Conservation (phyloP, 2,113 vertebrate genomes). For the Cephalopterus ornatus region DNA sequence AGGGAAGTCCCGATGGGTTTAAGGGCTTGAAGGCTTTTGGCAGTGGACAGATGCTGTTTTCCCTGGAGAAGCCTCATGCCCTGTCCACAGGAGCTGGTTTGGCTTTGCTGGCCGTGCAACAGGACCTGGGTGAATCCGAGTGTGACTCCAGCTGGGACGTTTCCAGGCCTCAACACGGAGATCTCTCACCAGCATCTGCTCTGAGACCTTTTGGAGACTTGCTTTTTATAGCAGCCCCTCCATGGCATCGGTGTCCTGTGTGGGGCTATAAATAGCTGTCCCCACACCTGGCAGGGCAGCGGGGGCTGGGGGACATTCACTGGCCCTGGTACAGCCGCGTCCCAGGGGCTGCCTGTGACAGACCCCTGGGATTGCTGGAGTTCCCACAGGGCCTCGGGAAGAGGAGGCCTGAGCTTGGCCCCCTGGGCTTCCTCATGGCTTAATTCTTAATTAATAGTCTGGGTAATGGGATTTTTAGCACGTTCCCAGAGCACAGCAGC, state of each 20-base stretch:
- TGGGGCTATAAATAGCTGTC: constrained; percentile 19
- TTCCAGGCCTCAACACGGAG: background rate
- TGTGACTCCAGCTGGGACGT: background rate
- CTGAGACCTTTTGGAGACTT: background rate
- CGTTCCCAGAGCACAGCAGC: rapidly evolving
- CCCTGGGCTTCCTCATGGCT: background rate
- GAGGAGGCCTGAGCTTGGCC: background rate
- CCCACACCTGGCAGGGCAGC: background rate
- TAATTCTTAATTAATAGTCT: background rate
- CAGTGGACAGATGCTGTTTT: background rate
- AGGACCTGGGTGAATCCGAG: background rate
- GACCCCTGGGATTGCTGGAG: background rate
- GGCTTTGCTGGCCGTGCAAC: background rate
- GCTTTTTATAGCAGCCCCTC: constrained; percentile 46
- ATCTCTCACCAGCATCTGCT: constrained; percentile 11
- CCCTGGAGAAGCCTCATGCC: background rate
- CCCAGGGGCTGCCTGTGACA: background rate
- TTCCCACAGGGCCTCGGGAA: background rate
- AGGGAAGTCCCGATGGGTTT: background rate
- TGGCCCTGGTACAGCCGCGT: rapidly evolving
- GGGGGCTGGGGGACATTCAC: background rate
- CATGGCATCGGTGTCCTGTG: background rate
- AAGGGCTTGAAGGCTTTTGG: rapidly evolving
- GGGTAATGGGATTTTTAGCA: background rate
- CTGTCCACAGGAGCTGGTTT: background rate